phyloP scores from a whole-genome alignment of 2,888 invertebrate species.

The Exephanes ischioxanthus region DNA sequence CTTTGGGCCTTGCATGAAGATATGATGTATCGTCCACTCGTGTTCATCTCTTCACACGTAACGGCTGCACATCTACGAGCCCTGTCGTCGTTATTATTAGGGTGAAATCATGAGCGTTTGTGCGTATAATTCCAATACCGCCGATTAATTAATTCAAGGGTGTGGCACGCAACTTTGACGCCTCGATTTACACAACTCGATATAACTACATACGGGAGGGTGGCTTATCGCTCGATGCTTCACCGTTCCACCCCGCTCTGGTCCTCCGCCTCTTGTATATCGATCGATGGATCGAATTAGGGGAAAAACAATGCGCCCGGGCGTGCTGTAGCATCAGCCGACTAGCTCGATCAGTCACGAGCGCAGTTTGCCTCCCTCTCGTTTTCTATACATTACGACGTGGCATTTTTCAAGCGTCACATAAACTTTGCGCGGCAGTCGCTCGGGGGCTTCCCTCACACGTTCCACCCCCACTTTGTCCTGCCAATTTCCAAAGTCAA shows the following conservation, averaged over 20 bases:
- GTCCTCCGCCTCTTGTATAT: background rate
- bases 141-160: constrained; percentile 69
- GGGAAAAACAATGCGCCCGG: constrained; percentile 39
- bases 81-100: background rate
- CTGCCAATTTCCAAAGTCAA: background rate
- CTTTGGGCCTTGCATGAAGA: background rate
- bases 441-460: background rate
- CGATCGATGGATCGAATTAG: constrained; percentile 48
- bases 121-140: constrained; percentile 59
- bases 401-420: constrained; percentile 43
- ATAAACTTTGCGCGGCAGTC: constrained; percentile 44
- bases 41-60: background rate
- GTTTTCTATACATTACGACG: constrained; percentile 12
- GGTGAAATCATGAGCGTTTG: constrained; percentile 42
- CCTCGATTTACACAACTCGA: constrained; percentile 5
- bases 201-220: constrained; percentile 4
- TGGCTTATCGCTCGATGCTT: constrained; percentile 1
- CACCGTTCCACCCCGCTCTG: background rate
- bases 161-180: constrained; percentile 30
- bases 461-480: background rate
- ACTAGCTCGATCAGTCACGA: constrained; percentile 31
- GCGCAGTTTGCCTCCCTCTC: constrained; percentile 11
- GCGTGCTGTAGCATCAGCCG: constrained; percentile 18
- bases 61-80: background rate
- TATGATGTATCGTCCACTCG: background rate